Evolutionary conservation across 2,888 invertebrate species (phyloP).

Genomic region (Troilus luridus): DNA sequence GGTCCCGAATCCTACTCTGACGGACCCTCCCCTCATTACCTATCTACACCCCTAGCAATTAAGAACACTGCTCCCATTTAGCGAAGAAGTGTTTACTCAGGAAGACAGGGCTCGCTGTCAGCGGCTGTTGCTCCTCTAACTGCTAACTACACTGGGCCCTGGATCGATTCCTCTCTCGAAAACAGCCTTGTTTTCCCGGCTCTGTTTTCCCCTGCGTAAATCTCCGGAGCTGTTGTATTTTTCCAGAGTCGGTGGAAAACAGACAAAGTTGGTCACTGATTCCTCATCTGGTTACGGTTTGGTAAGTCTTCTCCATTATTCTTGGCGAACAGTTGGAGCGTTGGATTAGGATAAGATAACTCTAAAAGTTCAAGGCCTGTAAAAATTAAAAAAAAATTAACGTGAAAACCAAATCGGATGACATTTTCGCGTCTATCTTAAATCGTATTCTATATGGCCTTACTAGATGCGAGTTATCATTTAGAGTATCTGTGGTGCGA

Average conservation of each 20-base stretch:
- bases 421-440: too few relatives aligned
- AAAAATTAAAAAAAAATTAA: too few relatives aligned
- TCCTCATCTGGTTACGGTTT: neutral
- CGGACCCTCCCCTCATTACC: neutral
- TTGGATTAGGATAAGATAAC: neutral
- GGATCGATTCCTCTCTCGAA: conserved; percentile 39
- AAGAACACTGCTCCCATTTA: neutral
- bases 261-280: conserved; percentile 20
- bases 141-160: conserved; percentile 41
- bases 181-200: conserved; percentile 43
- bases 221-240: conserved; percentile 17
- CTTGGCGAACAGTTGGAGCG: neutral
- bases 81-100: conserved; percentile 28
- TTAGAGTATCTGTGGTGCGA: too few relatives aligned
- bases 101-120: neutral
- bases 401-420: too few relatives aligned
- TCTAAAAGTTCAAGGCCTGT: neutral
- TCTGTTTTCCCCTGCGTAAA: conserved; percentile 45
- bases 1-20: neutral
- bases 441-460: too few relatives aligned
- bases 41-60: neutral
- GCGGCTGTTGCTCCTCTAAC: conserved; percentile 43
- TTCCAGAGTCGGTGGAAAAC: neutral
- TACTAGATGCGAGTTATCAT: too few relatives aligned
- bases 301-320: neutral